Base-by-base conservation (phyloP, 2,113 vertebrate genomes). In the Psilopogon haemacephalus region DNA sequence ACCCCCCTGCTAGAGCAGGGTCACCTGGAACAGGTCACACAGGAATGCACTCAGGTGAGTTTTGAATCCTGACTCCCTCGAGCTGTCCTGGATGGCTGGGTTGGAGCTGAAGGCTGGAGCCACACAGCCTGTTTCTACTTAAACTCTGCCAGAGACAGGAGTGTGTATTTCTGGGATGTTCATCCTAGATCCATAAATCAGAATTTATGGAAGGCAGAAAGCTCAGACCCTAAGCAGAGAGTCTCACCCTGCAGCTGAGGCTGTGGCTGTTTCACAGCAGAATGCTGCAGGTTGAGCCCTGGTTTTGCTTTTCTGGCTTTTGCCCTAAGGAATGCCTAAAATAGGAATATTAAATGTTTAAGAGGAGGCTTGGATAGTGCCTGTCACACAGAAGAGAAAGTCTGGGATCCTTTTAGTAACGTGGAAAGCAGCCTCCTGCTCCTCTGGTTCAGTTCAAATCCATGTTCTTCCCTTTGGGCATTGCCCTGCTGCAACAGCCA, bases 401-500 rank as follows among this genome's bases (percentile, higher is more conserved):
- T 0, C 20, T 4, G 16, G 54, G 78, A 52, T 65, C 26, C 65
- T 80, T 65, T 8, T 7, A 2, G 21, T 28, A 16, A 15, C 0
- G 10, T 14, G 77, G 76, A 65, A 18, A 70, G 42, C 59, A 0
- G 2, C 5, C 59, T 93, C 24, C 46, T 32, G 91, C 86, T 75
- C 56, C 24, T 46, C 65, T 24, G 18, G 54, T 76, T 68, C n/a
- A 0, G 9, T 5, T 8, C 32, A 12, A 1, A 19, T 3, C 50
- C 0, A 0, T 19, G 20, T 32, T 42, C 26, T n/a, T 16, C 55
- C 33, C 81, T 15, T 15, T 1, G 4, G 12, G 20, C 6, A 10
- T 44, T 21, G 23, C 58, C 46, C 76, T 46, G 59, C 83, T 24
- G 30, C n/a, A 4, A 3, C 0, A 1, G 18, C 6, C 0, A 11